Conservation (phyloP, 1,140 invertebrate species). For the Drosophila pseudoobscura region DNA sequence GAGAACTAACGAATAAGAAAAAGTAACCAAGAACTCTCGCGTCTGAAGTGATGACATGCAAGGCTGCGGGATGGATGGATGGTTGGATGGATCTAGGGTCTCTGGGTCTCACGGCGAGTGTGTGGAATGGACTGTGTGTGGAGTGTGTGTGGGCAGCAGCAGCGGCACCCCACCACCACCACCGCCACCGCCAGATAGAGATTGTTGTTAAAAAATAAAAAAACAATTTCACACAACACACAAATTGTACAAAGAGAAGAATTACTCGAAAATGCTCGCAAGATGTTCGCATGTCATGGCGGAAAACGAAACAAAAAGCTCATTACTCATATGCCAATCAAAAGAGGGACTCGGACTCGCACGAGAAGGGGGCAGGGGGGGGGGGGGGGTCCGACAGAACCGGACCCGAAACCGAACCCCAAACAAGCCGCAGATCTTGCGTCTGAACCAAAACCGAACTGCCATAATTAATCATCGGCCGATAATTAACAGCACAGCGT, state of each 20-base stretch:
- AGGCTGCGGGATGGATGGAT: slow-evolving; percentile 54
- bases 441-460: slow-evolving; percentile 47
- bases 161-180: too few relatives aligned
- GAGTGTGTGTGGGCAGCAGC: slow-evolving; percentile 64
- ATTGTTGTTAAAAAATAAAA: slow-evolving; percentile 20
- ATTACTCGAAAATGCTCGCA: slow-evolving; percentile 58
- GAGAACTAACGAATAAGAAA: neutral
- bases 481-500: slow-evolving; percentile 76
- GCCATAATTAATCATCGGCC: slow-evolving; percentile 78
- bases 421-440: slow-evolving; percentile 57
- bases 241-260: slow-evolving; percentile 46
- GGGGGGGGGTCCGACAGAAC: too few relatives aligned
- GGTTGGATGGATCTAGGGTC: slow-evolving; percentile 16
- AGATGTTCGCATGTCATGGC: slow-evolving; percentile 58
- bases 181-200: neutral
- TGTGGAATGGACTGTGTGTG: slow-evolving; percentile 32
- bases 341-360: slow-evolving; percentile 15
- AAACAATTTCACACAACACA: slow-evolving; percentile 75
- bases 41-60: slow-evolving; percentile 75
- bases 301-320: slow-evolving; percentile 71
- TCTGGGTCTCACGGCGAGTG: slow-evolving; percentile 17
- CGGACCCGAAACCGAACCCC: slow-evolving; percentile 1
- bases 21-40: slow-evolving; percentile 47
- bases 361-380: too few relatives aligned
- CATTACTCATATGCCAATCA: slow-evolving; percentile 81